A percentile compares a stretch with the other conserved stretches of the same genome.
These are phyloP conservation scores for Lasioglossum figueresi DNA, from an alignment of 2,888 invertebrate genomes.

Conservation along the genomic window DNA sequence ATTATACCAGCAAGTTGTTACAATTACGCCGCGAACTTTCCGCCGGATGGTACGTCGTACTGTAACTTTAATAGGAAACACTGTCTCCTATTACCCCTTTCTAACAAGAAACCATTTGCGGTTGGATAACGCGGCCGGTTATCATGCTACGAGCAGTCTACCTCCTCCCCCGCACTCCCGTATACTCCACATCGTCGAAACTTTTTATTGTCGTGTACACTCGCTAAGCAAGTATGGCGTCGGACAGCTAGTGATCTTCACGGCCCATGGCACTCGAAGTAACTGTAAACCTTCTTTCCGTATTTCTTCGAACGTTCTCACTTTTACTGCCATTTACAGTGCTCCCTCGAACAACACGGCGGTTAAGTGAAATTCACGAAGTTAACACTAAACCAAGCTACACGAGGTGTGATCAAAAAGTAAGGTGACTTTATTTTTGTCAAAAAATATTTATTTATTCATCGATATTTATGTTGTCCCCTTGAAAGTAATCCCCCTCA, in stretches of 20 bases:
- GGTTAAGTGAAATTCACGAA: no score
- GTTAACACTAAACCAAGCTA: no score
- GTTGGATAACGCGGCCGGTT: slow-evolving; percentile 51
- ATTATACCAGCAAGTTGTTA: slow-evolving; percentile 56
- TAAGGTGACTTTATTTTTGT: no score
- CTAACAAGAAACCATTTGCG: slow-evolving; percentile 63
- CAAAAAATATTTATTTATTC: no score
- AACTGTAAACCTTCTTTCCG: slow-evolving; percentile 1
- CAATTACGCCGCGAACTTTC: slow-evolving; percentile 63
- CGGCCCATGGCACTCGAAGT: slow-evolving; percentile 22
- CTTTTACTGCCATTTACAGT: background rate
- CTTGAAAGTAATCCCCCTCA: no score
- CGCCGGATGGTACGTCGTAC: slow-evolving; percentile 36
- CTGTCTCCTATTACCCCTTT: slow-evolving; percentile 48
- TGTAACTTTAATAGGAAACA: slow-evolving; percentile 65
- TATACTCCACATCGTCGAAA: slow-evolving; percentile 9
- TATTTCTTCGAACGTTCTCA: background rate
- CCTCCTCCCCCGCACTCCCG: slow-evolving; percentile 11
- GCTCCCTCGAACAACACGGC: background rate
- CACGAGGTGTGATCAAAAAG: no score
- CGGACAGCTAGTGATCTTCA: background rate
- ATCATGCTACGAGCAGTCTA: slow-evolving; percentile 29
- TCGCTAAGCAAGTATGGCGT: background rate
- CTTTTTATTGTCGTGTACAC: slow-evolving; percentile 40
- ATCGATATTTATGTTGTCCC: no score